phyloP scores from a whole-genome alignment of 2,113 vertebrate genomes.

The Quiscalus mexicanus region DNA sequence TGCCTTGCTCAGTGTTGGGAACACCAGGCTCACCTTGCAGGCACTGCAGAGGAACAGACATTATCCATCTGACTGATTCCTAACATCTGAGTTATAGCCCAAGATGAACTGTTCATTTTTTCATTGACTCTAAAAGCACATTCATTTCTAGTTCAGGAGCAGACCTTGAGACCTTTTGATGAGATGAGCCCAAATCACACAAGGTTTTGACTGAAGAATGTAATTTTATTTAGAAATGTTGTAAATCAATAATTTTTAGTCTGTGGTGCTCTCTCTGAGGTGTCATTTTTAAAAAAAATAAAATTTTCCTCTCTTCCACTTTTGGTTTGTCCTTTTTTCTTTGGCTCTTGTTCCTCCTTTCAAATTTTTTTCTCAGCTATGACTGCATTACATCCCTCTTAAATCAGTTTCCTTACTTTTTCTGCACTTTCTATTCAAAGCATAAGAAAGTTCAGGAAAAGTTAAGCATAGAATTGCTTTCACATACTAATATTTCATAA shows the following conservation, averaged over 20 bases:
- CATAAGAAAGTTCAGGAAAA: not conserved
- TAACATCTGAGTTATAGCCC: not conserved
- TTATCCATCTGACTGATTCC: not conserved
- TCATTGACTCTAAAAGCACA: not conserved
- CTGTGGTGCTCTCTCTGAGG: not conserved
- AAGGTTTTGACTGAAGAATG: not conserved
- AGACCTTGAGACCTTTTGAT: not conserved
- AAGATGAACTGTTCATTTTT: not conserved
- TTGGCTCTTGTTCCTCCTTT: not conserved
- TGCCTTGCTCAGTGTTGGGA: not conserved
- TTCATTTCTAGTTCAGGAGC: not conserved
- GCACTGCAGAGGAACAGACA: not conserved
- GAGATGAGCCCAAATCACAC: not conserved
- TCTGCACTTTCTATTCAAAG: not conserved
- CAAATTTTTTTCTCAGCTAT: not conserved
- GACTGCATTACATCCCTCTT: not conserved
- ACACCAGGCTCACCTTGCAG: not conserved
- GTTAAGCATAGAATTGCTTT: not conserved
- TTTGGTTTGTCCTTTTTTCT: not conserved
- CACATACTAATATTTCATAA: not conserved
- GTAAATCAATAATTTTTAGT: not conserved
- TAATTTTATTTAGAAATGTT: not conserved
- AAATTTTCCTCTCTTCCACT: not conserved
- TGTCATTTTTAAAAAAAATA: not conserved
- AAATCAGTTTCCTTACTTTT: not conserved